Evolutionary conservation across 2,797 vertebrate genomes (phyloP), one percentile per base, ranked within the genome.

Genomic region (Mormyrus hasselquistii): DNA sequence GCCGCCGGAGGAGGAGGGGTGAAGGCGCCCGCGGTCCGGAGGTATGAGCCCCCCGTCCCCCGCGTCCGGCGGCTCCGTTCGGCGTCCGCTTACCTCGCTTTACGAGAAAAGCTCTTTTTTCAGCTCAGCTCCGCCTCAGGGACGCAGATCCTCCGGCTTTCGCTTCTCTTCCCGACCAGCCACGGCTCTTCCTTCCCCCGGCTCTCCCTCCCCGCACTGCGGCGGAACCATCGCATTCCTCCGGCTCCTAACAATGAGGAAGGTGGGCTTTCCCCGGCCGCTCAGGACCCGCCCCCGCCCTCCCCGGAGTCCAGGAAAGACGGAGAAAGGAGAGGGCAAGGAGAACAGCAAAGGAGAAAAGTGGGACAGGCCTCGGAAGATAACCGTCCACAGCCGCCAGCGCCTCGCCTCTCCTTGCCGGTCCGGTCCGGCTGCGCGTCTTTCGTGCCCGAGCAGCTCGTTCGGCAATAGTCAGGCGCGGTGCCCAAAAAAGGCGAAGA

Each of bases 191-290:
- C 73, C 89, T 91, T 92, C 92, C 90, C 92, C 92, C 91, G 92
- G 91, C 93, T 90, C 38, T 91, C 93, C 91, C 93, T 94, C 93
- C 93, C 93, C 91, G 92, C 91, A 90, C 93, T 92, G 93, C 91
- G 84, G 92, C 95, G 94, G 95, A 95, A 96, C 94, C 95, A 95
- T 95, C 94, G 94, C 95, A 96, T 96, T 96, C 95, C 95, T 92
- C 88, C 93, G 95, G 93, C 93, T 94, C 90, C 93, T 94, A 95
- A 96, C 95, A 96, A 96, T 96, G 96, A 95, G 94, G 94, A 96
- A 96, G 94, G 95, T 95, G 94, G 95, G 93, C 93, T 96, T 96
- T 95, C 94, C 94, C 94, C 91, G 90, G 92, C 92, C 93, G 94
- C 92, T 93, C 92, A 95, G 94, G 94, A 94, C 93, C 94, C 95